A percentile compares a stretch with the other conserved stretches of the same genome.
Conservation (phyloP, 2,888 invertebrate genomes). For the Tetrapedia diversipes region DNA sequence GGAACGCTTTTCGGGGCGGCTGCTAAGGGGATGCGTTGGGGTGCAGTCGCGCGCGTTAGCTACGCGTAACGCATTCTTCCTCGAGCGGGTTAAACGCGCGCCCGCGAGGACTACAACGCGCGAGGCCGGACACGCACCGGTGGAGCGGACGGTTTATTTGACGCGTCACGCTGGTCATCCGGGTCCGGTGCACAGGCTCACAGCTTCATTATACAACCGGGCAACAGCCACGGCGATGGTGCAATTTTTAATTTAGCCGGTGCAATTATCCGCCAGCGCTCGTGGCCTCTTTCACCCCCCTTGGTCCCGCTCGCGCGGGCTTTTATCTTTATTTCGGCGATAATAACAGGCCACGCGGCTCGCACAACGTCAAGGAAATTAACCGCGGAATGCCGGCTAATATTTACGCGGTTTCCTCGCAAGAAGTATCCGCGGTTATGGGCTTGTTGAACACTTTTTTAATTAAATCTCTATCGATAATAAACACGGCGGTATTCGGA, state of each 20-base stretch:
- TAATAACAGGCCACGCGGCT: slow-evolving; percentile 45
- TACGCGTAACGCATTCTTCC: slow-evolving; percentile 42
- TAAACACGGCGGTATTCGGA: slow-evolving; percentile 13
- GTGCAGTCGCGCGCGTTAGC: slow-evolving; percentile 25
- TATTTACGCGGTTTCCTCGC: slow-evolving; percentile 69
- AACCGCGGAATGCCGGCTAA: slow-evolving; percentile 77
- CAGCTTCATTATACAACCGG: slow-evolving; percentile 44
- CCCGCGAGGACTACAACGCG: background rate
- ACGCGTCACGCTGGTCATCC: background rate
- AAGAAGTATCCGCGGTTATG: slow-evolving; percentile 8
- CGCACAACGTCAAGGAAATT: slow-evolving; percentile 75
- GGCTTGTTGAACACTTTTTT: slow-evolving; percentile 77
- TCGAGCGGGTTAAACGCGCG: background rate
- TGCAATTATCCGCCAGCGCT: slow-evolving; percentile 57
- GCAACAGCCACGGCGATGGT: slow-evolving; percentile 32
- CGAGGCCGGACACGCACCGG: slow-evolving; percentile 5
- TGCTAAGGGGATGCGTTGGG: slow-evolving; percentile 33
- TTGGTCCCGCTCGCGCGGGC: background rate
- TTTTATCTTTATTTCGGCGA: slow-evolving; percentile 54
- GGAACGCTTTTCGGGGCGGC: slow-evolving; percentile 57
- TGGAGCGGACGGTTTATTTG: slow-evolving; percentile 3
- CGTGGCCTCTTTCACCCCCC: background rate
- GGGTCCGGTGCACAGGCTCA: background rate
- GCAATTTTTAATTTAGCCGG: slow-evolving; percentile 69
- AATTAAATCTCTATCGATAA: slow-evolving; percentile 76